phyloP scores from a whole-genome alignment of 2,113 vertebrate species.

The Rhizomys pruinosus region DNA sequence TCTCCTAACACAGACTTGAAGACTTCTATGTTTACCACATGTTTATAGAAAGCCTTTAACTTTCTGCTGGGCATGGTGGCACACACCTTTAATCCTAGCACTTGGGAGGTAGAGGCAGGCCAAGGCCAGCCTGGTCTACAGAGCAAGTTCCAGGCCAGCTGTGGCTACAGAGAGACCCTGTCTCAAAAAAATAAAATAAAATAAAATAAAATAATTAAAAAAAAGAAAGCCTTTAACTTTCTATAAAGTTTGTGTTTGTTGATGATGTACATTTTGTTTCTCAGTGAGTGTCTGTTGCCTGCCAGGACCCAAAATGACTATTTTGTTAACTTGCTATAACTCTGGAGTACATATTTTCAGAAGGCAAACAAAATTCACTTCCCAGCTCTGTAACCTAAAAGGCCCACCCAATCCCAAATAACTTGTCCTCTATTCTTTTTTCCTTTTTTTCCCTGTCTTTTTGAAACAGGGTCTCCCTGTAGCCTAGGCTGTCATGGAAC shows the following conservation, averaged over 20 bases:
- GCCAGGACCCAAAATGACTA: background rate
- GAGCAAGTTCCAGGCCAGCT: too few relatives aligned
- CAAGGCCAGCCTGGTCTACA: too few relatives aligned
- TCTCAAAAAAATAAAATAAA: too few relatives aligned
- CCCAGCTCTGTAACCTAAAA: background rate
- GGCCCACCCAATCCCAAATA: background rate
- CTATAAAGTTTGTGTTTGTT: constrained; percentile 8
- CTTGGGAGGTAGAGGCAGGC: too few relatives aligned
- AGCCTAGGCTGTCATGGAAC: too few relatives aligned
- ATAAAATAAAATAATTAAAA: too few relatives aligned
- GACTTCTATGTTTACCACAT: background rate
- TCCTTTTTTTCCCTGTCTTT: too few relatives aligned
- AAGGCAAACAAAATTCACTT: background rate
- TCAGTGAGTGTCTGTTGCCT: background rate
- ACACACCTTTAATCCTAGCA: too few relatives aligned
- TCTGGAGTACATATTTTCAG: background rate
- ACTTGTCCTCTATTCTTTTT: too few relatives aligned
- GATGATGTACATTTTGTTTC: background rate
- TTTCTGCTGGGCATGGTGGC: too few relatives aligned
- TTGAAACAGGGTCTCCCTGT: too few relatives aligned
- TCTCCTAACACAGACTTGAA: background rate
- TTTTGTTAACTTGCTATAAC: background rate
- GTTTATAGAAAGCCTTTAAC: background rate
- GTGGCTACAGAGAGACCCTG: too few relatives aligned
- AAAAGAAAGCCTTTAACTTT: background rate